These are phyloP conservation scores for Drosophila tropicalis DNA, from an alignment of 1,140 invertebrate genomes.

Conservation along the genomic window DNA sequence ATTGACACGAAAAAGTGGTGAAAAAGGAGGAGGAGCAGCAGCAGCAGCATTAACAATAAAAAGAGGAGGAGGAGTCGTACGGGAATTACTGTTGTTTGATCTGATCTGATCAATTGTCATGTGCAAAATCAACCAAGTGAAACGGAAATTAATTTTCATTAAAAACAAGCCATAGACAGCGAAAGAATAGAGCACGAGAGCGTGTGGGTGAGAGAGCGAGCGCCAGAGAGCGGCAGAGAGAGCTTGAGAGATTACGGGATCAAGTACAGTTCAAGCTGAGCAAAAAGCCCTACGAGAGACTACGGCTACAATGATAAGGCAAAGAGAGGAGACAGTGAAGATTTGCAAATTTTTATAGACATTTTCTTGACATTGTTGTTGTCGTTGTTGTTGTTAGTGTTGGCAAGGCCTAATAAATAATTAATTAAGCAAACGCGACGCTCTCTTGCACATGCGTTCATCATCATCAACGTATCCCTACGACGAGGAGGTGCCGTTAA, in stretches of 20 bases:
- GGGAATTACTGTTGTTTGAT: constrained; percentile 20
- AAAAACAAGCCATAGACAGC: constrained; percentile 35
- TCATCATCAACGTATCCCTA: neutral
- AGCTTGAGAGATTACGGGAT: neutral
- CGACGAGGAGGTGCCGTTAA: constrained; percentile 46
- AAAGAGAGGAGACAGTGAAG: neutral
- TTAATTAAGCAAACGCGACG: neutral
- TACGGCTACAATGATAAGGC: neutral
- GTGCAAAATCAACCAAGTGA: constrained; percentile 58
- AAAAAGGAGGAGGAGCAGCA: neutral
- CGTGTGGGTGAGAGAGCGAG: constrained; percentile 1
- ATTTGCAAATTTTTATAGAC: constrained; percentile 1
- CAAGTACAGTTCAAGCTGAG: constrained; percentile 8
- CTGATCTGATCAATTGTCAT: constrained; percentile 71
- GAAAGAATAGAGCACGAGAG: neutral
- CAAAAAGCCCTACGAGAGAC: neutral
- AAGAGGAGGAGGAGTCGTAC: neutral
- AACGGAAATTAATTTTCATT: constrained; percentile 42
- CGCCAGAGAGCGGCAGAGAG: neutral
- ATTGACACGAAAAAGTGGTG: neutral
- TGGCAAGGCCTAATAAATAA: constrained; percentile 9
- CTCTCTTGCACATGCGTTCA: constrained; percentile 60
- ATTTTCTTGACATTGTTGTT: neutral
- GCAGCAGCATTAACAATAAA: too few species aligned
- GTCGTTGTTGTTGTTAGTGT: neutral